These are phyloP conservation scores for Yponomeuta evonymella DNA, from an alignment of 2,888 invertebrate genomes.

Conservation along the genomic window DNA sequence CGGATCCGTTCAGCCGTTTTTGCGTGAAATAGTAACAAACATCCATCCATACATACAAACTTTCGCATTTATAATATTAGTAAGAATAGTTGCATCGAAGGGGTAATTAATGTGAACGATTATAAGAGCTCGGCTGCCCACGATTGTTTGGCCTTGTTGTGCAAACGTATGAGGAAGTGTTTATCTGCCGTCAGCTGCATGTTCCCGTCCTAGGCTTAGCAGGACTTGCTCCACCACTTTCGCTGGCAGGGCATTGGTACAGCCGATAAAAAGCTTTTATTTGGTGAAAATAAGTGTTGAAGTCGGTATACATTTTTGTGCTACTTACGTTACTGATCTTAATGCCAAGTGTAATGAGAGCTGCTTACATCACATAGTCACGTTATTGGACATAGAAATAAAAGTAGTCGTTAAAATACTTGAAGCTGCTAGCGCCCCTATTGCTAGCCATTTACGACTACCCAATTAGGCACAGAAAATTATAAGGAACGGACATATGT, in stretches of 20 bases:
- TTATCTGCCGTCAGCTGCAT: background rate
- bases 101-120: no score
- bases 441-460: background rate
- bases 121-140: background rate
- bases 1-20: no score
- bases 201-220: background rate
- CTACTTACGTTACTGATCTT: background rate
- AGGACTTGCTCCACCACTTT: constrained; percentile 1
- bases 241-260: background rate
- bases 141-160: background rate
- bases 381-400: background rate
- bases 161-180: background rate
- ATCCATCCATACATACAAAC: no score
- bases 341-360: background rate
- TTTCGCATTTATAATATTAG: no score
- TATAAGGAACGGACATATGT: constrained; percentile 1
- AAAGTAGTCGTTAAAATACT: background rate
- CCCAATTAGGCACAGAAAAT: constrained; percentile 2
- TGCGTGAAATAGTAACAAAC: no score
- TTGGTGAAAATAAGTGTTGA: background rate
- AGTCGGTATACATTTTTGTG: background rate
- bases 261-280: background rate
- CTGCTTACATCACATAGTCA: background rate
- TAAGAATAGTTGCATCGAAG: no score
- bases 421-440: background rate